phyloP scores from a whole-genome alignment of 2,113 vertebrate genomes.

The Cettia cetti region DNA sequence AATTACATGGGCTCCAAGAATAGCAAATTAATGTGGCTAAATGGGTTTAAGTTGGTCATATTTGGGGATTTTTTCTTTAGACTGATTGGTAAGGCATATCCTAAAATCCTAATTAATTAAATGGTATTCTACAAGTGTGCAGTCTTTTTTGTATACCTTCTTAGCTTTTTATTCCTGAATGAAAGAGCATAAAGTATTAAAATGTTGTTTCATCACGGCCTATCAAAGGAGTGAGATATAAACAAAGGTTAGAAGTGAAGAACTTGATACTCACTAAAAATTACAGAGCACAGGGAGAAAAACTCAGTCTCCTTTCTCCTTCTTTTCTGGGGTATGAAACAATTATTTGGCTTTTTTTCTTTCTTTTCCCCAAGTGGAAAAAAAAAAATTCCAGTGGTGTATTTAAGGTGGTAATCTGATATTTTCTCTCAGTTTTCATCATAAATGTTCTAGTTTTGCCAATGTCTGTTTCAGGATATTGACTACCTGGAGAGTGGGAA shows the following conservation, averaged over 20 bases:
- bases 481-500: not conserved
- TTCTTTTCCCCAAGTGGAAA: accelerated
- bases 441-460: not conserved
- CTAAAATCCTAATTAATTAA: not conserved
- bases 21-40: not conserved
- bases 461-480: not conserved
- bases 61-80: not conserved
- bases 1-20: not conserved
- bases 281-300: not conserved
- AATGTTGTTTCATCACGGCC: not conserved
- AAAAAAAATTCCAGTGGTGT: not conserved
- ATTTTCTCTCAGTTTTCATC: not conserved
- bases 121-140: not conserved
- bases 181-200: not conserved
- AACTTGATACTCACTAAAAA: not conserved
- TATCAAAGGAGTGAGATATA: not conserved
- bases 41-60: not conserved
- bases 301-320: not conserved
- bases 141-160: not conserved
- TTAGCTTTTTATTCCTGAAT: not conserved
- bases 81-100: not conserved
- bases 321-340: not conserved
- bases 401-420: not conserved
- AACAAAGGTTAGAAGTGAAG: not conserved
- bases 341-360: too few relatives aligned